These are phyloP conservation scores for Plestiodon gilberti DNA, from an alignment of 2,113 vertebrate species.

Conservation along the genomic window DNA sequence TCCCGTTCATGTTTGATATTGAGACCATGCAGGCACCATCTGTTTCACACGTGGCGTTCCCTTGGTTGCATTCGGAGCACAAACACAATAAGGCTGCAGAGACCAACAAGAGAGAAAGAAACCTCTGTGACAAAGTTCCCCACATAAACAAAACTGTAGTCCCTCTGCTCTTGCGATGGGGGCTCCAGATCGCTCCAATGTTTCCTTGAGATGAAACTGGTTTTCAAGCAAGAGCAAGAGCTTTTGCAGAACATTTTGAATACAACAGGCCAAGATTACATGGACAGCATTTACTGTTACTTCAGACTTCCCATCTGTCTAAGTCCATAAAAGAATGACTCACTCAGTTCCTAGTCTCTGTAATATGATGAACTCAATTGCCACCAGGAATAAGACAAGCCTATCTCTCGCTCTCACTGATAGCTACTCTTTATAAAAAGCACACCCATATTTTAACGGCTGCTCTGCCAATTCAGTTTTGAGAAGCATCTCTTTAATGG, in stretches of 20 bases:
- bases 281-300: neutral
- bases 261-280: slow-evolving; percentile 15
- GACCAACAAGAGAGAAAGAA: neutral
- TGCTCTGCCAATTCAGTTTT: slow-evolving; percentile 13
- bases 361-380: neutral
- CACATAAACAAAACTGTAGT: fast-evolving
- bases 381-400: neutral
- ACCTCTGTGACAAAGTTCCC: neutral
- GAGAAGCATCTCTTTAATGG: neutral
- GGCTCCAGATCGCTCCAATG: fast-evolving
- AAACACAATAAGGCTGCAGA: slow-evolving; percentile 87
- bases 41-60: slow-evolving; percentile 91
- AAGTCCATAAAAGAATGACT: slow-evolving; percentile 6
- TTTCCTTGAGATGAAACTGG: neutral
- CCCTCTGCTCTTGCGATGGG: neutral
- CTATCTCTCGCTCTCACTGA: neutral
- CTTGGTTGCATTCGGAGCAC: slow-evolving; percentile 91
- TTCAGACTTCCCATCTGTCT: neutral
- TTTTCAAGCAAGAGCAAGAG: neutral
- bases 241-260: neutral
- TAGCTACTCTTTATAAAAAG: neutral
- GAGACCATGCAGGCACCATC: slow-evolving; percentile 97
- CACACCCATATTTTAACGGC: neutral
- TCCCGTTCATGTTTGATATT: slow-evolving; percentile 84
- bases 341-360: neutral